These are phyloP conservation scores for Hemistola chrysoprasaria DNA, from an alignment of 2,888 invertebrate genomes.

Conservation along the genomic window DNA sequence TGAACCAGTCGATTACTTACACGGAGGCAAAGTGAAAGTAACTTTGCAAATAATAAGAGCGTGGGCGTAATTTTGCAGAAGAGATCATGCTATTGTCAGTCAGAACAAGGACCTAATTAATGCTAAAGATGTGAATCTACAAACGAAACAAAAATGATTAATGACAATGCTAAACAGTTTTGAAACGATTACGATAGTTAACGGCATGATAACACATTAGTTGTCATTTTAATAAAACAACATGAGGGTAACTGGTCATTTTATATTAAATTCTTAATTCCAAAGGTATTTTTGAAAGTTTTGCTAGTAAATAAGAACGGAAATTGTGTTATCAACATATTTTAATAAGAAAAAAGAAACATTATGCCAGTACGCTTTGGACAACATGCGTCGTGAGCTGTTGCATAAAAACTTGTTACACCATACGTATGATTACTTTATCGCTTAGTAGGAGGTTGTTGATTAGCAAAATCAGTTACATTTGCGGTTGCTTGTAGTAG, in stretches of 20 bases:
- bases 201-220: slow-evolving; percentile 14
- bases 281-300: no score
- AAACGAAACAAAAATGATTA: no score
- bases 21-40: slow-evolving; percentile 52
- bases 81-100: slow-evolving; percentile 49
- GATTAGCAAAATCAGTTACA: slow-evolving; percentile 50
- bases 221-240: no score
- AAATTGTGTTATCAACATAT: no score
- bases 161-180: no score
- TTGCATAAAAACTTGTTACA: slow-evolving; percentile 28
- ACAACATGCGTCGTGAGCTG: slow-evolving; percentile 9
- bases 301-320: no score
- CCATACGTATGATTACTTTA: slow-evolving; percentile 20
- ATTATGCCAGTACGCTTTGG: no score
- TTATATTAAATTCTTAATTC: no score
- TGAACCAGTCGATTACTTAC: slow-evolving; percentile 40
- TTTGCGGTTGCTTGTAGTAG: slow-evolving; percentile 60
- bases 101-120: slow-evolving; percentile 36
- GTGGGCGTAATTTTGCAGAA: slow-evolving; percentile 57
- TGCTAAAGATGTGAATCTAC: slow-evolving; percentile 26
- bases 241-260: no score
- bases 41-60: slow-evolving; percentile 53
- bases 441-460: slow-evolving; percentile 30
- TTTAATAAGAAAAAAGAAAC: no score
- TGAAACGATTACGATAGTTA: no score